Percentiles rank a stretch among this genome's conserved stretches.
Evolutionary conservation across 2,113 vertebrate species (phyloP).

Genomic region (Neodontobutis hainanensis): DNA sequence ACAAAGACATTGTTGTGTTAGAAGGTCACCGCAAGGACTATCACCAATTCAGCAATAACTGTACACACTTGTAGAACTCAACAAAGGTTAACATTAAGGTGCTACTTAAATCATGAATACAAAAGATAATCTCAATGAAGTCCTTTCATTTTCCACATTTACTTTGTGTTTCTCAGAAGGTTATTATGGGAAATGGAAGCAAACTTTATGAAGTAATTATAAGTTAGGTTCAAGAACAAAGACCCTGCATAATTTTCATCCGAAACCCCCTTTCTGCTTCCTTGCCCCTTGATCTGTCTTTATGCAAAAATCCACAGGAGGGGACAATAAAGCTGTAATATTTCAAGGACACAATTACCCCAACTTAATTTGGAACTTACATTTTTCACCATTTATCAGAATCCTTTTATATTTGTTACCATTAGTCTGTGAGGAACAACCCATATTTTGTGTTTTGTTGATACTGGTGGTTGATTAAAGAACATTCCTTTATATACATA

Average conservation of each 20-base stretch:
- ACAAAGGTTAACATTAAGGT: background rate
- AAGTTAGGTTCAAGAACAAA: conserved; percentile 19
- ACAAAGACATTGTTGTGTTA: background rate
- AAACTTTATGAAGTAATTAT: conserved; percentile 19
- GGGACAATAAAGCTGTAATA: background rate
- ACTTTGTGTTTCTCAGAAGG: conserved; percentile 8
- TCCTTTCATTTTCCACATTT: conserved; percentile 1
- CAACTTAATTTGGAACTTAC: background rate
- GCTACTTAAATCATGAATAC: conserved; percentile 7
- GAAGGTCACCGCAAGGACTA: background rate
- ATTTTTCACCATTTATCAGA: too few species aligned
- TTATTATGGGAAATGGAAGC: conserved; percentile 3
- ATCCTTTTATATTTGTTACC: too few species aligned
- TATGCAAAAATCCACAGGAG: conserved; percentile 9
- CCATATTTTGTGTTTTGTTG: too few species aligned
- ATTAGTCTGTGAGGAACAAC: too few species aligned
- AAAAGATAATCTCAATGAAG: conserved; percentile 1
- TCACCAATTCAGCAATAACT: background rate
- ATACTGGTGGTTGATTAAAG: too few species aligned
- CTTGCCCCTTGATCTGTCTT: conserved; percentile 7
- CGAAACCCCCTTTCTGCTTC: conserved; percentile 15
- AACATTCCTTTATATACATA: too few species aligned
- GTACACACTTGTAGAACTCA: background rate
- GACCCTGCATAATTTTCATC: conserved; percentile 12
- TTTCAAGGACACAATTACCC: background rate